Evolutionary conservation across 2,113 vertebrate genomes (phyloP), one percentile per base, ranked within the genome.

Genomic region (Elgaria multicarinata): DNA sequence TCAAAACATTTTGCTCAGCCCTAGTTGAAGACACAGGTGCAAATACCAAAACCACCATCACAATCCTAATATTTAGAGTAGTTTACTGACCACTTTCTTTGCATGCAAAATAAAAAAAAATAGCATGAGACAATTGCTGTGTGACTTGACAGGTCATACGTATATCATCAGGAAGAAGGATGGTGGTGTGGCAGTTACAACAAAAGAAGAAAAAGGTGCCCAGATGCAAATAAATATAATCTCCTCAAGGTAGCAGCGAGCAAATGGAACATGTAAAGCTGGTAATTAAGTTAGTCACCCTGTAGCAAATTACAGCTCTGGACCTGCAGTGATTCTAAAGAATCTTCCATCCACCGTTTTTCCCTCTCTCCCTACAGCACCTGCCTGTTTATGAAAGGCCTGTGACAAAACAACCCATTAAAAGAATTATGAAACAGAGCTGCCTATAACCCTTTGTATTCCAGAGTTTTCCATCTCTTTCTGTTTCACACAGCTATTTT

Each of bases 321-420:
- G 91, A 80, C 79, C 87, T 90, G 79, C 0, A 0, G 86, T 93
- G 93, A 66, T 53, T 90, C 39, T n/a, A 33, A 91, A 86, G 53
- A 93, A 64, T 75, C 79, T 93, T 94, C 90, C 86, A 85, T 88
- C 90, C 88, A 89, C 86, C 81, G 93, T 82, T 58, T 33, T 36
- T 28, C 84, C 83, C 89, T 3, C 78, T 64, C 84, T 90, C 85
- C 90, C 53, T 28, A 4, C 46, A 0, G 1, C 31, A 92, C 87
- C 85, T 93, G 88, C 90, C 90, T 91, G 69, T 94, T 95, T 94
- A 90, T 95, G 91, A 93, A 90, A 90, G 84, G 86, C 79, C 93
- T 91, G 91, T 95, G 94, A 94, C 93, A 95, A 96, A 95, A 93
- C 89, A 93, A 80, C 74, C 91, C 92, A 71, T 87, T 93, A 94